Evolutionary conservation across 1,140 invertebrate species (phyloP).

Genomic region (Triops cancriformis): DNA sequence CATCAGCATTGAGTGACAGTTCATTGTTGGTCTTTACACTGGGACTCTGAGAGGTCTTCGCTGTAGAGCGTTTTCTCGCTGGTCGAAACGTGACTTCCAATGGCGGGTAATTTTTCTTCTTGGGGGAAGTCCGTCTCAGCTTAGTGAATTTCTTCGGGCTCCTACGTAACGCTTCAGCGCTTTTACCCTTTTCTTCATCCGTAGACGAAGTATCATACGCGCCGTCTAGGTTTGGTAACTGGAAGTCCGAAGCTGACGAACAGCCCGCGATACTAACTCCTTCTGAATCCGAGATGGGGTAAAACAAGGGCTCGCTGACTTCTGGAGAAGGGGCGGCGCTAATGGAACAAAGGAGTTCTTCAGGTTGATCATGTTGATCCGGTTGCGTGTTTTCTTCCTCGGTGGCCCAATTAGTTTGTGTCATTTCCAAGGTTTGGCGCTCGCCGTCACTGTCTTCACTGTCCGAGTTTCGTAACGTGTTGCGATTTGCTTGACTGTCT

Average conservation of each 20-base stretch:
- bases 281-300: background rate
- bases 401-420: conserved; percentile 34
- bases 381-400: conserved; percentile 33
- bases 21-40: no score
- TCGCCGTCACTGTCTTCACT: conserved; percentile 33
- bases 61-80: background rate
- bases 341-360: conserved; percentile 10
- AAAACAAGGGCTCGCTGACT: background rate
- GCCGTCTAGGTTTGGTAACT: conserved; percentile 23
- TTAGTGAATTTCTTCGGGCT: background rate
- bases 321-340: conserved; percentile 22
- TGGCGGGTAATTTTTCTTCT: background rate
- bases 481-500: conserved; percentile 26
- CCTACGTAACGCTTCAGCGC: background rate
- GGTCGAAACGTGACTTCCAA: background rate
- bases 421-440: conserved; percentile 36
- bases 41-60: background rate
- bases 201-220: conserved; percentile 16
- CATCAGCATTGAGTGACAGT: no score
- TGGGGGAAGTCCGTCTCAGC: background rate
- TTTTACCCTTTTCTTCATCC: conserved; percentile 2
- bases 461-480: conserved; percentile 23
- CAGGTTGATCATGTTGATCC: conserved; percentile 29
- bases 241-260: background rate
- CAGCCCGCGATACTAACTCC: background rate